A percentile compares a stretch with the other conserved stretches of the same genome.
These are phyloP conservation scores for Pectinophora gossypiella DNA, from an alignment of 1,140 invertebrate species.

Conservation along the genomic window DNA sequence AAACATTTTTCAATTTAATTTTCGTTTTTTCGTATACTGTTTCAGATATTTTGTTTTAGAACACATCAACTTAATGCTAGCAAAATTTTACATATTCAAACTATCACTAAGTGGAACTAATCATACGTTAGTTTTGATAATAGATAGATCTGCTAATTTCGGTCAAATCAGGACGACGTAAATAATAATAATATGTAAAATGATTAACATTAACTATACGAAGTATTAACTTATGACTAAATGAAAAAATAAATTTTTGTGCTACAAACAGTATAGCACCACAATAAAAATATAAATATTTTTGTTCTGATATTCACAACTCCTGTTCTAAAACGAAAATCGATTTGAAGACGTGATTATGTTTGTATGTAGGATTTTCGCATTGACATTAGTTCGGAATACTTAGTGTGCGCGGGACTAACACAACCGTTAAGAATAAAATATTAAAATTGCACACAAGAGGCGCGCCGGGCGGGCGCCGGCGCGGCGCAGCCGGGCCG, in stretches of 20 bases:
- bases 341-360: background rate
- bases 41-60: constrained; percentile 71
- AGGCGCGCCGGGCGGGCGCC: constrained; percentile 3
- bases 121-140: constrained; percentile 27
- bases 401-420: constrained; percentile 35
- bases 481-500: constrained; percentile 9
- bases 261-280: constrained; percentile 52
- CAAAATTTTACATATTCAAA: constrained; percentile 39
- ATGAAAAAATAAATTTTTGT: constrained; percentile 50
- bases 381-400: constrained; percentile 4
- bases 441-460: constrained; percentile 59
- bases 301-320: constrained; percentile 59
- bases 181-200: constrained; percentile 9
- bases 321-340: constrained; percentile 17
- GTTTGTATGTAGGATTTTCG: background rate
- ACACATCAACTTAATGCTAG: constrained; percentile 66
- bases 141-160: background rate
- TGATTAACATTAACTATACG: constrained; percentile 29
- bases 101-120: constrained; percentile 46
- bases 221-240: constrained; percentile 48
- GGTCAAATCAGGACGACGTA: constrained; percentile 18
- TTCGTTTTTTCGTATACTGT: constrained; percentile 64
- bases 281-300: constrained; percentile 36
- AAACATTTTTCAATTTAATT: constrained; percentile 38
- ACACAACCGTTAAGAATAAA: constrained; percentile 49